Evolutionary conservation across 2,113 vertebrate genomes (phyloP).

Genomic region (Siniperca knerii): DNA sequence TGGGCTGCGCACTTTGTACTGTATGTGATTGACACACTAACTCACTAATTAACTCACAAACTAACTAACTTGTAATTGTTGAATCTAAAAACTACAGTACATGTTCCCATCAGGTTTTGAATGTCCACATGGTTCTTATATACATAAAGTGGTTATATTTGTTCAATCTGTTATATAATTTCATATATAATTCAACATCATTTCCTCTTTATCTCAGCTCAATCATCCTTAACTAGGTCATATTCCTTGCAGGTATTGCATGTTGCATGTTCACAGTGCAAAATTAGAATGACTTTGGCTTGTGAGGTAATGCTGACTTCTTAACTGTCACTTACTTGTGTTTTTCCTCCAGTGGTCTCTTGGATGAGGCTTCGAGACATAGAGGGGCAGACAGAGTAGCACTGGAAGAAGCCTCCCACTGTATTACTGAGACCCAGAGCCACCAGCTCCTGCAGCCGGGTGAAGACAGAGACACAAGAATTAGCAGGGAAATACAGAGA

Average conservation of each 20-base stretch:
- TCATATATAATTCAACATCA: slow-evolving; percentile 1
- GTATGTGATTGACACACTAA: neutral
- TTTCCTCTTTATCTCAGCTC: neutral
- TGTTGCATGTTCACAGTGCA: neutral
- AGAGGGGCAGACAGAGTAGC: slow-evolving; percentile 93
- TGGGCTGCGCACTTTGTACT: neutral
- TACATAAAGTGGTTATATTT: neutral
- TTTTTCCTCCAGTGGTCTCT: slow-evolving; percentile 95
- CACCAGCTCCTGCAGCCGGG: slow-evolving; percentile 89
- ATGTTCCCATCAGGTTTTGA: neutral
- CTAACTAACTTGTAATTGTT: neutral
- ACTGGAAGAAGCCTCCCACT: slow-evolving; percentile 93
- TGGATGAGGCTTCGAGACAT: slow-evolving; percentile 97
- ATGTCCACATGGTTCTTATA: neutral
- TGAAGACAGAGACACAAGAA: neutral
- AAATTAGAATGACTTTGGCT: neutral
- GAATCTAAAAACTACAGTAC: neutral
- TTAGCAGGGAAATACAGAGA: neutral
- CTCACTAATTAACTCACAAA: neutral
- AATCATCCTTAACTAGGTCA: neutral
- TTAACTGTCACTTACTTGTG: slow-evolving; percentile 77
- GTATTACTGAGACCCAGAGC: slow-evolving; percentile 93
- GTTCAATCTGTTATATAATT: neutral
- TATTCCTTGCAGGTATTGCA: neutral
- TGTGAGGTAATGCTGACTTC: neutral